Base-by-base conservation (phyloP, 2,888 invertebrate species). In the Deroplatys truncata region DNA sequence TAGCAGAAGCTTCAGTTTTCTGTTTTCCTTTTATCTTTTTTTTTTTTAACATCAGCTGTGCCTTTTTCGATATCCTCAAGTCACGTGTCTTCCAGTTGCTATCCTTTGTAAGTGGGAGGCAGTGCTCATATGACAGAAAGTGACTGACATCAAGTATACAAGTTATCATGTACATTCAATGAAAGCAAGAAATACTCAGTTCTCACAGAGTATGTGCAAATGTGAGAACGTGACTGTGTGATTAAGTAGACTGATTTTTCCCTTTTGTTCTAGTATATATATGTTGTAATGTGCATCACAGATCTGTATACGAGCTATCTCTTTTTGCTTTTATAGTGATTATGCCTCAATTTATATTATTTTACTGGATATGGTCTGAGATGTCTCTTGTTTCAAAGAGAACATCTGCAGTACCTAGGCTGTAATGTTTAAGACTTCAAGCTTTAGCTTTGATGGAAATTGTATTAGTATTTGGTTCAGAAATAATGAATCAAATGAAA, bases 41-140 rank as follows among this genome's bases (percentile, higher is more conserved):
- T 72, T 72, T 16, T 85, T 49, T 85, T 10, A n/a, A 49, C 28
- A 86, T 28, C 56, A n/a, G 31, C 56, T 29, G 86, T 86, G 86
- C 86, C 86, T 86, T 86, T 86, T 86, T 86, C 86, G 20, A 82
- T 29, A 28, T 86, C 85, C 85, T 85, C 85, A 85, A 49, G 56
- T 82, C 83, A 82, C 43, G 35, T 83, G 87, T 87, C 87, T 87
- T 83, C 87, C 87, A 87, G 87, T 87, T 82, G 29, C 56, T 72
- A 31, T 35, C 35, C 83, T 83, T 86, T 25, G 29, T 28, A 29
- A 82, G 29, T 25, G 56, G n/a, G 25, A 72, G 82, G 31, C 9
- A 86, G 86, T 29, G 25, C 82, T 85, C 31, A 31, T 29, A 29
- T 31, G 31, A 82, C 56, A 72, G 86, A 29, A 82, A 86, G 86